These are phyloP conservation scores for Prenolepis imparis DNA, from an alignment of 2,888 invertebrate genomes.

Conservation along the genomic window DNA sequence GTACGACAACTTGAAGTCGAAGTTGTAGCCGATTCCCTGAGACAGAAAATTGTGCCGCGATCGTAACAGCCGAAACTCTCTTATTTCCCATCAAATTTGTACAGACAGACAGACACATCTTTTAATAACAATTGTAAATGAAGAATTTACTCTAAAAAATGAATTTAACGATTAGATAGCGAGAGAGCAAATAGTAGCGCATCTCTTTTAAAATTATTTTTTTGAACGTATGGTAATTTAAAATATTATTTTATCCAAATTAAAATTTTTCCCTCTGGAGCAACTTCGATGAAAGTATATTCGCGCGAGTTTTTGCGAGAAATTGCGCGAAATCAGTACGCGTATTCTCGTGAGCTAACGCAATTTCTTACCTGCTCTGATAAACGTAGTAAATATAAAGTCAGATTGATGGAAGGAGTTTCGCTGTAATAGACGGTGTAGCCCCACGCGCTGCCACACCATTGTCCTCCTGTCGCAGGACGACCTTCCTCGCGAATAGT, in stretches of 20 bases:
- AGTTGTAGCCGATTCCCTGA: conserved; percentile 92
- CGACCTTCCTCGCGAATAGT: conserved; percentile 91
- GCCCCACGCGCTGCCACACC: conserved; percentile 95
- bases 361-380: conserved; percentile 90
- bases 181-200: not conserved
- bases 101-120: not conserved
- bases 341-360: conserved; percentile 21
- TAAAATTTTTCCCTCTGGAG: not conserved
- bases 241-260: not conserved
- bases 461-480: conserved; percentile 91
- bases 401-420: conserved; percentile 92
- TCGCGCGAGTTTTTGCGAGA: not conserved
- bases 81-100: not conserved
- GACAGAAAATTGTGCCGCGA: conserved; percentile 32
- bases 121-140: not conserved
- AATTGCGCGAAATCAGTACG: conserved; percentile 33
- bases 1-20: conserved; percentile 94
- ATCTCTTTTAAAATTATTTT: not conserved
- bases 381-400: conserved; percentile 90
- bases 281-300: not conserved
- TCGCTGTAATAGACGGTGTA: conserved; percentile 95
- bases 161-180: not conserved
- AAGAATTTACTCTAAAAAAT: not conserved
- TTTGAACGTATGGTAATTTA: not conserved
- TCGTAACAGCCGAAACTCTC: not conserved